Base-by-base conservation (phyloP, 2,888 invertebrate species). In the Calliopum simillimum region DNA sequence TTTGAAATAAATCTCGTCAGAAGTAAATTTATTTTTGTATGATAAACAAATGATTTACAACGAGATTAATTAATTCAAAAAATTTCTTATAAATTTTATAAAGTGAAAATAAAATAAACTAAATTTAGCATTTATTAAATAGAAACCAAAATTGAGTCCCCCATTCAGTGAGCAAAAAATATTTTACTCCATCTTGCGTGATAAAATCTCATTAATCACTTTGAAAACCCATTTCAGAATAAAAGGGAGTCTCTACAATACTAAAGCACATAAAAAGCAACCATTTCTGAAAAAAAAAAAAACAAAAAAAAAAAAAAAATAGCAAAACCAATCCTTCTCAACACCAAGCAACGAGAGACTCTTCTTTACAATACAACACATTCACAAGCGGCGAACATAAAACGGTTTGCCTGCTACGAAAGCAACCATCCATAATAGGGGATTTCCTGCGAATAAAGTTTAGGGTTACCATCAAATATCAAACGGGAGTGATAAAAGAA, bases 121-220 rank as follows among this genome's bases (percentile, higher is more conserved):
- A n/a, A n/a, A n/a, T n/a, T n/a, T n/a, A n/a, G n/a, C n/a, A n/a
- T n/a, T n/a, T n/a, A n/a, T n/a, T n/a, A n/a, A n/a, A n/a, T n/a
- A n/a, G n/a, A n/a, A n/a, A n/a, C n/a, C n/a, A n/a, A n/a, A n/a
- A n/a, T n/a, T n/a, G n/a, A n/a, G n/a, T n/a, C n/a, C n/a, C n/a
- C n/a, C n/a, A n/a, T n/a, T n/a, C 33, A 33, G 8, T 33, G 8
- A 8, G 33, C 33, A 33, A 33, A 33, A 53, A 41, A 59, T 16
- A 44, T 19, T 64, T 51, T 14, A 33, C 43, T 51, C 43, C 55
- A 44, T 44, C 44, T 61, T 72, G 78, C 81, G 79, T 82, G 82
- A 76, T 77, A 77, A 79, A 78, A 76, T 81, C 75, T 74, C 82
- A 81, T 81, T 81, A 81, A 81, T 82, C 82, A 81, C 78, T 79